phyloP scores from a whole-genome alignment of 2,888 invertebrate species.

The Heliconius aoede region DNA sequence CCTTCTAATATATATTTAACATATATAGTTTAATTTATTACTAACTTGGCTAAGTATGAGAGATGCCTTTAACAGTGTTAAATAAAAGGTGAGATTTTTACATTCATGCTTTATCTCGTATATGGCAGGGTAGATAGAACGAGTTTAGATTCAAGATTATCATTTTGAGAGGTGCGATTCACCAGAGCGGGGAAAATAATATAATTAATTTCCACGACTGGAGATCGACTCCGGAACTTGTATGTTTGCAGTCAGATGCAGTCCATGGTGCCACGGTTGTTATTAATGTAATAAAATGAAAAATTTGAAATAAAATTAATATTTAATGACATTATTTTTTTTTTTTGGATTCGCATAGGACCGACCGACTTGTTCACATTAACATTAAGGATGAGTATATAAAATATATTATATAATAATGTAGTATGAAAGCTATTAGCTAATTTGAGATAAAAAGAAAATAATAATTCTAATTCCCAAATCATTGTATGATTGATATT shows the following conservation, averaged over 20 bases:
- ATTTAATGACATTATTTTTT: no score
- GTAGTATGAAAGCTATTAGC: conserved; percentile 18
- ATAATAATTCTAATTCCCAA: background rate
- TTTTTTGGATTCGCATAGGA: background rate
- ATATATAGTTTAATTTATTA: background rate
- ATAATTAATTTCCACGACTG: no score
- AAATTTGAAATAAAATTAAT: no score
- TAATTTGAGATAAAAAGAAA: conserved; percentile 9
- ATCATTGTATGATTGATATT: background rate
- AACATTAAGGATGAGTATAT: background rate
- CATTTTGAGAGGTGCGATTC: no score
- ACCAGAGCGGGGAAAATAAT: no score
- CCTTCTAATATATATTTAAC: background rate
- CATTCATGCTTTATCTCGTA: background rate
- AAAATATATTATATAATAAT: conserved; percentile 4
- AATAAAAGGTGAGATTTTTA: background rate
- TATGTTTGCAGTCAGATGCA: background rate
- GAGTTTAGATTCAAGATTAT: no score
- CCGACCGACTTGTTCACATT: background rate
- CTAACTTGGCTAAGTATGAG: background rate
- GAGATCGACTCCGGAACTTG: background rate
- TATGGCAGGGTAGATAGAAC: no score
- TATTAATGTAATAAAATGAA: background rate
- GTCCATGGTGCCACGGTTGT: background rate
- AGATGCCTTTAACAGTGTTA: background rate